These are phyloP conservation scores for Zonitis immaculata DNA, from an alignment of 2,888 invertebrate species.

Conservation along the genomic window DNA sequence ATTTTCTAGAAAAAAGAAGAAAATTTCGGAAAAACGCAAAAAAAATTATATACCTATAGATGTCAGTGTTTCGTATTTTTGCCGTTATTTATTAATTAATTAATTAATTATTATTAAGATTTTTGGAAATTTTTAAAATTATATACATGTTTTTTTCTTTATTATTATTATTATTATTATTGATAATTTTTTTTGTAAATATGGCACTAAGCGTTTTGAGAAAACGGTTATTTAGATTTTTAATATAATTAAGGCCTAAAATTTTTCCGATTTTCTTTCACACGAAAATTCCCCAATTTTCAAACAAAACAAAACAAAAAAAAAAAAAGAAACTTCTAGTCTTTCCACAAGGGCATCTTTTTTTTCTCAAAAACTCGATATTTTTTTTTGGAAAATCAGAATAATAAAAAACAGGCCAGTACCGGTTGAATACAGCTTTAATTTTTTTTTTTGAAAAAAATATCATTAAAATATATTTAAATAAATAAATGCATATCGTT, in stretches of 20 bases:
- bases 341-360: slow-evolving; percentile 34
- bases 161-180: slow-evolving; percentile 1
- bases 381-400: slow-evolving; percentile 8
- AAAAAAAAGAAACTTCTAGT: slow-evolving; percentile 26
- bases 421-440: slow-evolving; percentile 37
- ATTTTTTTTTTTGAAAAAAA: slow-evolving; percentile 31
- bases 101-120: slow-evolving; percentile 19
- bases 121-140: slow-evolving; percentile 7
- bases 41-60: slow-evolving; percentile 26
- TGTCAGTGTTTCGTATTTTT: slow-evolving; percentile 35
- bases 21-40: slow-evolving; percentile 17
- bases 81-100: slow-evolving; percentile 23
- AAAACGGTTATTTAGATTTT: neutral
- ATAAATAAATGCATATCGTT: slow-evolving; percentile 44
- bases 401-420: slow-evolving; percentile 27
- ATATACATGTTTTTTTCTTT: neutral
- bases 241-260: slow-evolving; percentile 5
- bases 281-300: too few relatives aligned
- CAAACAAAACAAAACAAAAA: slow-evolving; percentile 13
- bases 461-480: slow-evolving; percentile 26
- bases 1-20: slow-evolving; percentile 2
- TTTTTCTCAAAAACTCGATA: neutral
- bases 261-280: slow-evolving; percentile 13
- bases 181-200: slow-evolving; percentile 10
- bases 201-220: slow-evolving; percentile 17